Conservation (phyloP, 2,113 vertebrate genomes). For the Ranitomeya imitator region DNA sequence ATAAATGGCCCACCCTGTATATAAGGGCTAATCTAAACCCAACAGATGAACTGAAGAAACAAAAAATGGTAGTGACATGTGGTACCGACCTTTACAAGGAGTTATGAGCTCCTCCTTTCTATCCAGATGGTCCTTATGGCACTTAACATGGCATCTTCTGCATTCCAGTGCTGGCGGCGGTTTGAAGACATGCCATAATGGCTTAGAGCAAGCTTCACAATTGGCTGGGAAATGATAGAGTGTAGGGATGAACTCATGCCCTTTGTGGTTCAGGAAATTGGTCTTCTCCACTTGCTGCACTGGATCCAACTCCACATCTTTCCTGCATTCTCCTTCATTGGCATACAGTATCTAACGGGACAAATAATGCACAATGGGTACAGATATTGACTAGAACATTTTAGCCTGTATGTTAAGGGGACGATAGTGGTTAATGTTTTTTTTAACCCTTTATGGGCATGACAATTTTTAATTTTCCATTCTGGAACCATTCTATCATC, state of each 20-base stretch:
- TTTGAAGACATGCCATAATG: constrained; percentile 98
- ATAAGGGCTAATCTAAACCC: not conserved
- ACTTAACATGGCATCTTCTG: constrained; percentile 96
- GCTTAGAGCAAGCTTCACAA: constrained; percentile 98
- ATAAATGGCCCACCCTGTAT: too few species aligned
- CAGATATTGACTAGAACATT: not conserved
- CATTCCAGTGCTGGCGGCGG: constrained; percentile 95
- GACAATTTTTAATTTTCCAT: too few species aligned
- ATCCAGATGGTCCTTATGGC: constrained; percentile 98
- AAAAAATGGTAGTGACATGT: not conserved
- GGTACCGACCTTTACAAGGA: constrained; percentile 92
- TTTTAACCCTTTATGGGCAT: too few species aligned
- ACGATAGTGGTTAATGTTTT: not conserved
- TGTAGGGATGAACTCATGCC: constrained; percentile 97
- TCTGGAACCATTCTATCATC: too few species aligned
- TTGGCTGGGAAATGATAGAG: constrained; percentile 98
- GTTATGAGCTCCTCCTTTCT: constrained; percentile 96
- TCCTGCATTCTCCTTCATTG: constrained; percentile 97
- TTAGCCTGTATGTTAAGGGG: not conserved
- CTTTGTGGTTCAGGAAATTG: constrained; percentile 95
- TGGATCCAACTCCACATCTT: constrained; percentile 88
- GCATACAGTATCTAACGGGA: constrained; percentile 90
- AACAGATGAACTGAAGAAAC: not conserved
- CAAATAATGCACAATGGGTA: constrained; percentile 20
- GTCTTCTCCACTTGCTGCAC: constrained; percentile 90